Conservation (phyloP, 2,113 vertebrate species). For the Tympanuchus pallidicinctus region DNA sequence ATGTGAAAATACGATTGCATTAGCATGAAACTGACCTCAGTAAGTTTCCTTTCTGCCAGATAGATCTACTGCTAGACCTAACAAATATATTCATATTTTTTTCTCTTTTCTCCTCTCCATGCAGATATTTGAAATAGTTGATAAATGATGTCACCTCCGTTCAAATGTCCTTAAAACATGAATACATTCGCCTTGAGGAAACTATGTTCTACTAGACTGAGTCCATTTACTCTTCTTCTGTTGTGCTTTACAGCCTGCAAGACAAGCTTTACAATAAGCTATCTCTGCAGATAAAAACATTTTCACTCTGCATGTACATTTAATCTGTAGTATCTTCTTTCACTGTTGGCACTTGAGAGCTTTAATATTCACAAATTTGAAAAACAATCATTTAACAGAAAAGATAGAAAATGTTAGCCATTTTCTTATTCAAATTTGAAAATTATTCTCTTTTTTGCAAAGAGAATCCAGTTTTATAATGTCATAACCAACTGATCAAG, state of each 20-base stretch:
- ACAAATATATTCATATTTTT: neutral
- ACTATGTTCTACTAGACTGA: neutral
- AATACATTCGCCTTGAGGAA: constrained; percentile 32
- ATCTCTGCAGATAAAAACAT: constrained; percentile 26
- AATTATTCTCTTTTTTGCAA: neutral
- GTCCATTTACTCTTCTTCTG: neutral
- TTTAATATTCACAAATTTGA: neutral
- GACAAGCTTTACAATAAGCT: neutral
- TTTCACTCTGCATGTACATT: neutral
- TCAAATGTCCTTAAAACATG: constrained; percentile 39
- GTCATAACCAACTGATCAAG: neutral
- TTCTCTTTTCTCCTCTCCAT: neutral
- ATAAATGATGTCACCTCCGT: constrained; percentile 2
- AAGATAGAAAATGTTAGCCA: neutral
- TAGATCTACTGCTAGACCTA: neutral
- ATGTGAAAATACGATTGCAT: neutral
- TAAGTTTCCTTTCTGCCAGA: neutral
- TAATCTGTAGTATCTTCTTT: constrained; percentile 5
- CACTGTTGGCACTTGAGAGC: neutral
- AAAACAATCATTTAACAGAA: neutral
- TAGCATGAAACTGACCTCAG: neutral
- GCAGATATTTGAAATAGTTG: neutral
- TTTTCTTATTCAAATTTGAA: neutral
- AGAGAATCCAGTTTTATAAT: neutral
- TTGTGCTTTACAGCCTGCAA: constrained; percentile 22